Base-by-base conservation (phyloP, 2,888 invertebrate species). In the Lacanobia oleracea region DNA sequence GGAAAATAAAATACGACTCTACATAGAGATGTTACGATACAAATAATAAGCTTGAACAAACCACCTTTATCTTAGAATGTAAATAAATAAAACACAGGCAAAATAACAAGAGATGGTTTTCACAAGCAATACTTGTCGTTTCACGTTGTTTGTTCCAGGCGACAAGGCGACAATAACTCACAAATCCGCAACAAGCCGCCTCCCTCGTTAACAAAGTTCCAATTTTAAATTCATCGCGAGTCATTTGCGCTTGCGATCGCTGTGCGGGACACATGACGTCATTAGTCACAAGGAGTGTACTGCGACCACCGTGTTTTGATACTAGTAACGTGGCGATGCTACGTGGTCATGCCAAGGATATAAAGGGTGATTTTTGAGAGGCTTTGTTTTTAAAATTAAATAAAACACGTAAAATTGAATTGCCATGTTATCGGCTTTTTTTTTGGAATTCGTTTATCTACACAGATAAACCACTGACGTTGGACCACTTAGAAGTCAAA, bases 181-280 rank as follows among this genome's bases (percentile, higher is more conserved):
- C 89, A 88, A 87, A 87, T 88, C 84, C 79, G 77, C 85, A 87
- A 87, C 84, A 84, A 67, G 85, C 91, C 91, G 91, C 94, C 93
- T 92, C 93, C 91, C 94, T 95, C 93, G 95, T 95, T 95, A 95
- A 91, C 89, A 89, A 91, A 93, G 93, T 93, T 93, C 92, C 90
- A 95, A 94, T 94, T 95, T 95, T 94, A 95, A 95, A 95, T 95
- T 95, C 95, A 95, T 95, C 90, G 91, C 95, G 95, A 95, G 94
- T 94, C 96, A 96, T 96, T 96, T 95, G 93, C 93, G 89, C 89
- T 90, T 88, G 92, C 92, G 92, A 93, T 93, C 90, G 85, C 94
- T 95, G 95, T 91, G 90, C 94, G 94, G 94, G 95, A 95, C 95
- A 94, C 92, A 92, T 95, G 93, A 94, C 95, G 95, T 95, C 95